These are phyloP conservation scores for Gila orcuttii DNA, from an alignment of 2,113 vertebrate genomes.

Conservation along the genomic window DNA sequence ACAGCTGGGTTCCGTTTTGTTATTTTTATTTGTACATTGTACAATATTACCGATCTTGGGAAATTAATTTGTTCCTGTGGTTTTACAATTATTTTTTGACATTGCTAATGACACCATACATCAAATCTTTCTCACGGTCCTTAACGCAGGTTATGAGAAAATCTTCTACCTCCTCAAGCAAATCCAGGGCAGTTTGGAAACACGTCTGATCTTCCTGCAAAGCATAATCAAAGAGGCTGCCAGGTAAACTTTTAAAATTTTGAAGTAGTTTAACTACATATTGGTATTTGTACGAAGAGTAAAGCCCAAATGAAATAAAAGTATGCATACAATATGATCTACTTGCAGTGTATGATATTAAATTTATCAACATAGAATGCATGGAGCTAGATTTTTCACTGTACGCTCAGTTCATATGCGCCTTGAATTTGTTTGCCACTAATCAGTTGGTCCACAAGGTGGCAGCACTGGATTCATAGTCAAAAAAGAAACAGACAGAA, in stretches of 20 bases:
- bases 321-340: neutral
- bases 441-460: no score
- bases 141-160: constrained; percentile 86
- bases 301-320: neutral
- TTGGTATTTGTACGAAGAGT: neutral
- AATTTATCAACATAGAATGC: neutral
- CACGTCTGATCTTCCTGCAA: constrained; percentile 90
- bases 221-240: constrained; percentile 96
- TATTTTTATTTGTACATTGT: neutral
- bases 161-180: constrained; percentile 96
- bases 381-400: no score
- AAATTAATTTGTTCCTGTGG: neutral
- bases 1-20: constrained; percentile 18
- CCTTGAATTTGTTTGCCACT: no score
- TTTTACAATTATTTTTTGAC: neutral
- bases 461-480: no score
- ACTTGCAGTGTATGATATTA: no score
- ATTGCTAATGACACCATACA: neutral
- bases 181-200: constrained; percentile 92
- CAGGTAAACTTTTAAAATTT: constrained; percentile 75
- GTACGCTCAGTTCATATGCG: no score
- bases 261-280: neutral
- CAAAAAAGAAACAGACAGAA: no score
- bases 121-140: neutral
- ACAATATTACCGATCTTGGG: neutral